phyloP scores from a whole-genome alignment of 2,888 invertebrate species.

The Nymphalis polychloros region DNA sequence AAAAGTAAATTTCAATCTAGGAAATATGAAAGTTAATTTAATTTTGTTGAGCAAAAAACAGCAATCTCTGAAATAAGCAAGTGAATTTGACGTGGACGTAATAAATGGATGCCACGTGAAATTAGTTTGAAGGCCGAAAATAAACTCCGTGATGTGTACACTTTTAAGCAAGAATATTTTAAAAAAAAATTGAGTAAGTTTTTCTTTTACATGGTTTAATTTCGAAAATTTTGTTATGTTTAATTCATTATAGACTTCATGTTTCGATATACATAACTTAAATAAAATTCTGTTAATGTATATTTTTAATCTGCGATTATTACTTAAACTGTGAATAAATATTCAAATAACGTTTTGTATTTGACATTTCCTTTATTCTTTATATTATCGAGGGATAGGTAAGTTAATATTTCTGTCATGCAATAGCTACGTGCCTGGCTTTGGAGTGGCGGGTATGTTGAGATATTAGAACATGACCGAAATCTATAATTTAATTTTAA shows the following conservation, averaged over 20 bases:
- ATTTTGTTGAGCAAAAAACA: neutral
- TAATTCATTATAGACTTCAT: no score
- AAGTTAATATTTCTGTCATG: conserved; percentile 1
- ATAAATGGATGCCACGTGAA: conserved; percentile 9
- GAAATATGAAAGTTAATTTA: conserved; percentile 1
- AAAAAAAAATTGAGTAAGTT: no score
- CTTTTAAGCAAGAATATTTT: no score
- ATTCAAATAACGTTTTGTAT: neutral
- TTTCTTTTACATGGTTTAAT: no score
- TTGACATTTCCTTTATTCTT: neutral
- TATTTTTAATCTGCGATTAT: no score
- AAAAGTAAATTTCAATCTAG: neutral
- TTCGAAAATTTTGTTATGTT: no score
- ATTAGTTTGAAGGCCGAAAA: conserved; percentile 4
- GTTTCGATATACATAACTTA: no score
- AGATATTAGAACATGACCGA: neutral
- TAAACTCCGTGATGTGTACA: neutral
- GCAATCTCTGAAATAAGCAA: neutral
- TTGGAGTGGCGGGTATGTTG: neutral
- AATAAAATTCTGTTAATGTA: no score
- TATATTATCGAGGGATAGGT: neutral
- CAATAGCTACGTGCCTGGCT: neutral
- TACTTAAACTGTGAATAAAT: no score
- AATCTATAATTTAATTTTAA: neutral
- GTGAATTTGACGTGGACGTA: conserved; percentile 1